phyloP scores from a whole-genome alignment of 2,113 vertebrate species.

The Xenopus laevis region DNA sequence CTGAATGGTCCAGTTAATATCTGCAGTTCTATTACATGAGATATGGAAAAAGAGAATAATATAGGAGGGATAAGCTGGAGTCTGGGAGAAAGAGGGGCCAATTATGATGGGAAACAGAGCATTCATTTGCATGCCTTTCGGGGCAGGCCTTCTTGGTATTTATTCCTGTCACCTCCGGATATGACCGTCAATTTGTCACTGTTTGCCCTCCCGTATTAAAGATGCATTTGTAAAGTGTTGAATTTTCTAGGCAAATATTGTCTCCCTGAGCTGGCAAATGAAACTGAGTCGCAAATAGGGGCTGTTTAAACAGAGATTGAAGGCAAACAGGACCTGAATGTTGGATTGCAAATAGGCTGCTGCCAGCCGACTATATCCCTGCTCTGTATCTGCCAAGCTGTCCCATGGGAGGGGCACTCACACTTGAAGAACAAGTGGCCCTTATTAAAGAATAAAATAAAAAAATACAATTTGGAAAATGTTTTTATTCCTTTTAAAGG shows the following conservation, averaged over 20 bases:
- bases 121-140: no score
- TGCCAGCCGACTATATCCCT: constrained; percentile 20
- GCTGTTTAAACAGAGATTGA: constrained; percentile 43
- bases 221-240: constrained; percentile 22
- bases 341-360: constrained; percentile 22
- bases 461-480: neutral
- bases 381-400: constrained; percentile 16
- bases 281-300: constrained; percentile 25
- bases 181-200: constrained; percentile 6
- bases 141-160: constrained; percentile 22
- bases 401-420: constrained; percentile 18
- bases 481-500: no score
- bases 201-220: constrained; percentile 30
- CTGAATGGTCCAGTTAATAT: no score
- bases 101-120: no score
- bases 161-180: constrained; percentile 35
- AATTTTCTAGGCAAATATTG: constrained; percentile 37
- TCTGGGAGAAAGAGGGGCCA: no score
- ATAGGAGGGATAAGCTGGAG: no score
- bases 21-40: no score
- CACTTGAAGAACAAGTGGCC: constrained; percentile 20
- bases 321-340: constrained; percentile 29
- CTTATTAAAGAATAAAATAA: no score
- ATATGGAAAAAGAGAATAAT: no score
- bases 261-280: constrained; percentile 21